A percentile compares a stretch with the other conserved stretches of the same genome.
These are phyloP conservation scores for Aspiorhynchus laticeps DNA, from an alignment of 2,113 vertebrate genomes.

Conservation along the genomic window DNA sequence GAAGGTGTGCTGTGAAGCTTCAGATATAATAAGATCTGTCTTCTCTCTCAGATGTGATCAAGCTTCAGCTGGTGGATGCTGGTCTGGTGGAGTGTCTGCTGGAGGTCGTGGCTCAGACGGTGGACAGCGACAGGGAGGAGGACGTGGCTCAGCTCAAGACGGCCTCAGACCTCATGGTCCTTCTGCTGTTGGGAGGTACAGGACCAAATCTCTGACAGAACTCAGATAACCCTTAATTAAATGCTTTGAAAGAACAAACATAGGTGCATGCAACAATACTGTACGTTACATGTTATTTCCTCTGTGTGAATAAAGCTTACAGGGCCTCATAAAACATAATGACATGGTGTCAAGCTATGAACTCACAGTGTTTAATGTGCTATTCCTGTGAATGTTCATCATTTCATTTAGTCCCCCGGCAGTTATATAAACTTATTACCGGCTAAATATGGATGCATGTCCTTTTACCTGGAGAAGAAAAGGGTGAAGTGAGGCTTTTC, in stretches of 20 bases:
- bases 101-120: constrained; percentile 90
- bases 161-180: constrained; percentile 96
- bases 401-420: neutral
- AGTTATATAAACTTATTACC: neutral
- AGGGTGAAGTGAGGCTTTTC: neutral
- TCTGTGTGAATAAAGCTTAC: neutral
- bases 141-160: constrained; percentile 95
- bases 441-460: neutral
- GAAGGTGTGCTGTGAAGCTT: constrained; percentile 9
- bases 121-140: constrained; percentile 92
- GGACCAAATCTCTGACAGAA: neutral
- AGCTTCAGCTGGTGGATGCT: constrained; percentile 95
- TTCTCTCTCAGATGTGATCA: constrained; percentile 85
- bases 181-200: constrained; percentile 92
- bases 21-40: neutral
- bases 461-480: neutral
- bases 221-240: neutral
- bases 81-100: constrained; percentile 95
- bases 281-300: neutral
- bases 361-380: neutral
- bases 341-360: neutral
- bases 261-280: neutral
- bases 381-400: neutral
- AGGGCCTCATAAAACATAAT: neutral
- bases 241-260: neutral